Evolutionary conservation across 2,797 vertebrate species (phyloP).

Genomic region (Xerus rutilus): DNA sequence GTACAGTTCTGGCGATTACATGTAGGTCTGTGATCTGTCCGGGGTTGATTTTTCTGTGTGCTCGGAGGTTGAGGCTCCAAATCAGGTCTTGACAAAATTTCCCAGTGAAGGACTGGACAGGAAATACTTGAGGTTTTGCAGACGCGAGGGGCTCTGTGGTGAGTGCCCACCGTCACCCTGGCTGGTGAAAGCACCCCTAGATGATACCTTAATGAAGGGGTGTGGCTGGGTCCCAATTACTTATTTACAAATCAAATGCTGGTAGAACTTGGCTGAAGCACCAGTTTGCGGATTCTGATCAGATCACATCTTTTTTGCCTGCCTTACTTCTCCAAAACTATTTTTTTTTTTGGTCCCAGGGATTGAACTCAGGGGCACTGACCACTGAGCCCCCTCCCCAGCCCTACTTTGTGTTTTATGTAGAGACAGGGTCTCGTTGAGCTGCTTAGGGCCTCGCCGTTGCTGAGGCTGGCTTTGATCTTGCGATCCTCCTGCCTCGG

Average conservation of each 20-base stretch:
- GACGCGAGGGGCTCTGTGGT: background rate
- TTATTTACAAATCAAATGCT: background rate
- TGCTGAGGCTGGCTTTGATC: too few species aligned
- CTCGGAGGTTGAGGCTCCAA: background rate
- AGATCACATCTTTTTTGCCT: background rate
- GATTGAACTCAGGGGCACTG: too few species aligned
- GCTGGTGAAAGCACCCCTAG: background rate
- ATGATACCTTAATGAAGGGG: background rate
- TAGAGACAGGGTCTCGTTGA: too few species aligned
- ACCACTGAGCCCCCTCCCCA: too few species aligned
- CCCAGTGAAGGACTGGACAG: background rate
- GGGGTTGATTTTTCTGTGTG: background rate
- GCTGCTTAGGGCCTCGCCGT: too few species aligned
- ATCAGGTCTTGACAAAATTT: background rate
- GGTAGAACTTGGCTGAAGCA: background rate
- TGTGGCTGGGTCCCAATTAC: background rate
- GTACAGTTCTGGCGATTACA: background rate
- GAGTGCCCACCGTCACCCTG: background rate
- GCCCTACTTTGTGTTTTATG: too few species aligned
- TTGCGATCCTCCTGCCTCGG: too few species aligned
- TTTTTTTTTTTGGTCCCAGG: too few species aligned
- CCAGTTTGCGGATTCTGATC: background rate
- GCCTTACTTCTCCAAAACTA: background rate
- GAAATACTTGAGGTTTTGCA: background rate
- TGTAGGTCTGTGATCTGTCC: background rate